Evolutionary conservation across 2,888 invertebrate species (phyloP), one percentile per base, ranked within the genome.

Genomic region (Eilema griseolum): DNA sequence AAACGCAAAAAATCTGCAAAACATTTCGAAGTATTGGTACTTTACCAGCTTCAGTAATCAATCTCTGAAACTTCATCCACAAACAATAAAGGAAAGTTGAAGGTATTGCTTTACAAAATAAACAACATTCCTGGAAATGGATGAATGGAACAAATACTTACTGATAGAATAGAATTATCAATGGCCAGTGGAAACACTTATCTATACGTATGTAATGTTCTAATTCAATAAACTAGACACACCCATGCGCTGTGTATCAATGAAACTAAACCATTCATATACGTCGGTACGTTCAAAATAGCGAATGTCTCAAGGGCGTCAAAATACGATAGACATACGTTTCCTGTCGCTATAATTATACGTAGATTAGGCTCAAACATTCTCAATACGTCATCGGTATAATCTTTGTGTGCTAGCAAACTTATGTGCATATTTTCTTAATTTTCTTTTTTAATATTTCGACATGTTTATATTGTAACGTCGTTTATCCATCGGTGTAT

Each of bases 211-310:
- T 24, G 41, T 26, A 41, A 46, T 26, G 16, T 10, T 63, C 46
- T 26, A 63, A 63, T n/a, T n/a, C 31, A 64, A 28, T 64, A 88
- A 78, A 75, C 79, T 79, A 81, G 85, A 83, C 89, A 89, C 90
- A 88, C 90, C 89, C 86, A 86, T 88, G 81, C 72, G 78, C 84
- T 75, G 82, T 72, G 80, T 85, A 89, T 92, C 87, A 90, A 90
- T 90, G 89, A 88, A 87, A 84, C 82, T 85, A 86, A 82, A 88
- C 88, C 93, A 93, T 94, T 94, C 93, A 94, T 92, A 86, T 87
- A 83, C 83, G 79, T 52, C 79, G 79, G 88, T 76, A 89, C 87
- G 86, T 85, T 84, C 86, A 88, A 87, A 85, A 86, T 82, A 72
- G 74, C 92, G 86, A 87, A 89, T 77, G 85, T 82, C 75, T 78